These are phyloP conservation scores for Alloplasta piceator DNA, from an alignment of 2,888 invertebrate species.

Conservation along the genomic window DNA sequence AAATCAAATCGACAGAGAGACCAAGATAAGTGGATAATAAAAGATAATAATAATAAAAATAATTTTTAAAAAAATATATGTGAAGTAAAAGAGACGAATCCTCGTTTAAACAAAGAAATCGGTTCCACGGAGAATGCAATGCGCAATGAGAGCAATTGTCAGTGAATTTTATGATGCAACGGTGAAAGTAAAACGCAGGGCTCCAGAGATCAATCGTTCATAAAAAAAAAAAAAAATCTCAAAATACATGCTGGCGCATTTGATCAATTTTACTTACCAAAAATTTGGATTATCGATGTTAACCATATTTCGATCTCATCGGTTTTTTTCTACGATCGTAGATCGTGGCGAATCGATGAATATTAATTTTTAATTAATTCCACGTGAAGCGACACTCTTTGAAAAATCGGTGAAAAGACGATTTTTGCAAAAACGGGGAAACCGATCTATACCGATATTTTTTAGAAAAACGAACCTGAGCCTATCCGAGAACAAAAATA, in stretches of 20 bases:
- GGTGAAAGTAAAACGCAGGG: conserved; percentile 1
- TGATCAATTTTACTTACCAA: conserved; percentile 27
- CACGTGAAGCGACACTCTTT: background rate
- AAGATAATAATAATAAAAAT: background rate
- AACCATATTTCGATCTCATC: conserved; percentile 4
- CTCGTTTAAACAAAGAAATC: background rate
- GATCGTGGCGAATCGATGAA: background rate
- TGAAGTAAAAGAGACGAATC: background rate
- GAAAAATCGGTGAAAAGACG: background rate
- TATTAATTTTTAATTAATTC: conserved; percentile 9
- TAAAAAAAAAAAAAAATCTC: background rate
- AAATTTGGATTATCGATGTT: background rate
- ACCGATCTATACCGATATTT: background rate
- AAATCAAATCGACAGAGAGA: no score
- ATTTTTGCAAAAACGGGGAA: background rate
- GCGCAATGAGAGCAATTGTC: background rate
- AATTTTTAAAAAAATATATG: background rate
- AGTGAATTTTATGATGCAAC: conserved; percentile 2
- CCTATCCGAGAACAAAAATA: conserved; percentile 1
- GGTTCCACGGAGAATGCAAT: background rate
- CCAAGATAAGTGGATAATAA: no score
- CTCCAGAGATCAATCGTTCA: background rate
- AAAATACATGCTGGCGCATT: background rate
- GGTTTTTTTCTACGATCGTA: background rate
- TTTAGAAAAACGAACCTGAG: background rate